Base-by-base conservation (phyloP, 2,113 vertebrate genomes). In the Larimichthys polyactis region DNA sequence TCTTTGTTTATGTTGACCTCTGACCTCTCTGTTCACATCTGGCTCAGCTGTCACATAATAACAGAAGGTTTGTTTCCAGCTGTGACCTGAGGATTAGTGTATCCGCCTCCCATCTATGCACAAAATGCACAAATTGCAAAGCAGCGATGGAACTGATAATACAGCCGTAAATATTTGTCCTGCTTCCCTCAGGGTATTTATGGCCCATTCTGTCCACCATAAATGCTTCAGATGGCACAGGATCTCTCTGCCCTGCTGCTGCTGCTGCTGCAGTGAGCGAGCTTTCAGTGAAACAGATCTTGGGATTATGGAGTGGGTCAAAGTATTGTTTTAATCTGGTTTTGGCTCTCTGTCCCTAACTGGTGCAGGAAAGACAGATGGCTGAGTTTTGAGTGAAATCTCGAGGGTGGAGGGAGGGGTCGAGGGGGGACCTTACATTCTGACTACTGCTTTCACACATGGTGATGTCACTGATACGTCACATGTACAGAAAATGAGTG, bases 301-400 rank as follows among this genome's bases (percentile, higher is more conserved):
- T 64, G 27, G 85, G 89, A 92, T 92, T 92, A 92, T 44, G 8
- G 71, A 82, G 58, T 14, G 62, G 90, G 81, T 87, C 81, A 83
- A 84, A 87, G 90, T 88, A 90, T 83, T 83, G 82, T 84, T 90
- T 89, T 87, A 90, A 90, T 91, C 87, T 82, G 86, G 65, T 78
- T 90, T 77, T 73, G 52, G 63, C 82, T 75, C 82, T 71, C 12
- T 57, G 64, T 67, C 75, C 54, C 72, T 65, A 19, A 58, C 75
- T 73, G 24, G 58, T 79, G 72, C 64, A 51, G 66, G 12, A 82
- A 83, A 91, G 86, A 85, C 87, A 90, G 90, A 91, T 90, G 89
- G 86, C 75, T 78, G 72, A 82, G 86, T 62, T 78, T 60, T 67
- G 29, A 82, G 60, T 84, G 57, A 72, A 81, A 83, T 75, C 67